Conservation (phyloP, 2,797 vertebrate species). For the Thamnophis elegans region DNA sequence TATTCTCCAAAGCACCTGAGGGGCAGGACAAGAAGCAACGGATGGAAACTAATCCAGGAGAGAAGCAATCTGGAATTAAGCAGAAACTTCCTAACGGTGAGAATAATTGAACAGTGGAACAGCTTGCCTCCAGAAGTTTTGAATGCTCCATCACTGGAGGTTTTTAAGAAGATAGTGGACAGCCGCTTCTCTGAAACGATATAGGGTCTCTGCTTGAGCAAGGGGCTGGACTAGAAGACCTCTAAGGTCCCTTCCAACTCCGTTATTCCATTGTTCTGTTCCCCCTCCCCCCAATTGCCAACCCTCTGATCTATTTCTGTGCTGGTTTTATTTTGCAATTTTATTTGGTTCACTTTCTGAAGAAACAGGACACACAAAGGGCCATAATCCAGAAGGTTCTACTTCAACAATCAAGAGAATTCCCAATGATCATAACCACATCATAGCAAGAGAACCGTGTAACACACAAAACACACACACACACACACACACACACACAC, state of each 20-base stretch:
- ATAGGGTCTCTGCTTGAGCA: too few species aligned
- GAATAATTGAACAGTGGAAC: too few species aligned
- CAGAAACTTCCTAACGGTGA: too few species aligned
- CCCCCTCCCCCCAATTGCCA: neutral
- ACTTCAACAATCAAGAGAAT: neutral
- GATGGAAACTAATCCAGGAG: too few species aligned
- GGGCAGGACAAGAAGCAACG: too few species aligned
- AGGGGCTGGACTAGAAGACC: neutral
- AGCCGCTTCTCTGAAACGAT: neutral
- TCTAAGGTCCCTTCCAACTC: neutral
- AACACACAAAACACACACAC: too few species aligned
- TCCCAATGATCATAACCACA: neutral
- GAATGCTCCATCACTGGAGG: neutral
- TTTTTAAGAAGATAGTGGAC: neutral
- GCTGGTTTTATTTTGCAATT: neutral
- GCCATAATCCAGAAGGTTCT: neutral
- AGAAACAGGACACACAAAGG: neutral
- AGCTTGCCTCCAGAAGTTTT: too few species aligned
- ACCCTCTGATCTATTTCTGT: neutral
- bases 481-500: too few species aligned
- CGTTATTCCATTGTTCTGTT: too few species aligned
- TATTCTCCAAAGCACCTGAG: too few species aligned
- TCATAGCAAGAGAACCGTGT: neutral
- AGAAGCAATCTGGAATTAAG: too few species aligned
- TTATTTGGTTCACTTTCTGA: neutral